phyloP scores from a whole-genome alignment of 2,797 vertebrate species.

The Micromesistius poutassou region DNA sequence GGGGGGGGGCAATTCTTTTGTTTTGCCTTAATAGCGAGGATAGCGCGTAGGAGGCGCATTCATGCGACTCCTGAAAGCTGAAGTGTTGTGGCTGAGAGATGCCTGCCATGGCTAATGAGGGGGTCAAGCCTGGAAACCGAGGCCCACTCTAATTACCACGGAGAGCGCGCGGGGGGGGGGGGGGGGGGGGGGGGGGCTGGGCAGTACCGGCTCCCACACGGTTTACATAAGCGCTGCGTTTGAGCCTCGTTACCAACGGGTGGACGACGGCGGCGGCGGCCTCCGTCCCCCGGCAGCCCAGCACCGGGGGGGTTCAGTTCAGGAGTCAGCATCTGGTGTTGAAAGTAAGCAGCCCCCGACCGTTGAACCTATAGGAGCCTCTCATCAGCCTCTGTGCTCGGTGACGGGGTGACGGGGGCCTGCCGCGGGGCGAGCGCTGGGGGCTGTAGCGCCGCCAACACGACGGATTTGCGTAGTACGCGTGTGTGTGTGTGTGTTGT shows the following conservation, averaged over 20 bases:
- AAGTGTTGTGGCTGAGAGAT: background rate
- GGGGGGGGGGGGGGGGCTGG: slow-evolving; percentile 11
- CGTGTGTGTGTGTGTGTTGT: too few relatives aligned
- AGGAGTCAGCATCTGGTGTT: slow-evolving; percentile 29
- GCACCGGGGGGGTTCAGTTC: slow-evolving; percentile 40
- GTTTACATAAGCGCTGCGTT: slow-evolving; percentile 36
- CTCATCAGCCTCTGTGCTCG: slow-evolving; percentile 15
- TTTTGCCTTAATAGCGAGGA: background rate
- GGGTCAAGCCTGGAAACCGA: slow-evolving; percentile 5
- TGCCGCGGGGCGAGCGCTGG: too few relatives aligned
- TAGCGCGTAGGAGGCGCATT: background rate
- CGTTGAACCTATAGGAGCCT: slow-evolving; percentile 28
- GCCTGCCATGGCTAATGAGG: slow-evolving; percentile 11
- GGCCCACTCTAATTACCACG: slow-evolving; percentile 5
- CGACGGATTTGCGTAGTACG: too few relatives aligned
- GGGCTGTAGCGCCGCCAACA: too few relatives aligned
- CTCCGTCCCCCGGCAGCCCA: slow-evolving; percentile 33
- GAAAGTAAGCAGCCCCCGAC: slow-evolving; percentile 9
- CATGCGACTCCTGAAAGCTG: background rate
- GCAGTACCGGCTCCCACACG: slow-evolving; percentile 17
- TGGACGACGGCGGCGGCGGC: slow-evolving; percentile 29
- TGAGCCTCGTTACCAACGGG: slow-evolving; percentile 35
- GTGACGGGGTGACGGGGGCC: slow-evolving; percentile 24
- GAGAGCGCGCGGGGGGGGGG: too few relatives aligned
- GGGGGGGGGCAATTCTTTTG: background rate